Base-by-base conservation (phyloP, 2,888 invertebrate species). In the Drosophila nr. perissopoda region DNA sequence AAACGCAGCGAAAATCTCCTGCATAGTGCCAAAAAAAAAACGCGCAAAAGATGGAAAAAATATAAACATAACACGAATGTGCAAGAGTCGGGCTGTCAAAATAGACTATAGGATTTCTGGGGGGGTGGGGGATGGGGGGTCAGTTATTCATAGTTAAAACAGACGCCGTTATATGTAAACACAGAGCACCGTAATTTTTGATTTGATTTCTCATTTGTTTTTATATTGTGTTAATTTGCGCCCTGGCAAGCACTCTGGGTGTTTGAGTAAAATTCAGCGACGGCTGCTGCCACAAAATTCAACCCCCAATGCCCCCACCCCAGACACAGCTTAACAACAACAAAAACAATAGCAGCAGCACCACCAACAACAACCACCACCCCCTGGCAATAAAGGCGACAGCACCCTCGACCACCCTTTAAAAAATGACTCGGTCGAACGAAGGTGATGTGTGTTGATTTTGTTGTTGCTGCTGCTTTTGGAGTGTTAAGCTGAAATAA, bases 401-500 rank as follows among this genome's bases (percentile, higher is more conserved):
- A 61, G 52, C 65, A 57, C 62, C 66, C 58, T 57, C 49, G 62
- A 56, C 57, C 45, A 45, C 45, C 45, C 73, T 36, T 65, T 62
- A 61, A 69, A 76, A 71, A 78, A 34, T 67, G 68, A 69, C 73
- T 69, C 73, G 81, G 78, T 80, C 79, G 81, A 78, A 78, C 79
- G 78, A 79, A 79, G 79, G 79, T 79, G 79, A 81, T 76, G 81
- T 53, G 31, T 53, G 58, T 71, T 81, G 58, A 49, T 69, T 61
- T 65, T 77, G 63, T 21, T 52, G 34, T 42, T 75, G 40, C 45
- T 71, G 66, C 49, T 67, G 59, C 49, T 67, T 57, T 65, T 80
- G 83, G 77, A 80, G 84, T 70, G 78, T 62, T 77, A 78, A 80
- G 74, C 79, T 83, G 83, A 77, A 82, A 73, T 73, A 79, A 76